A percentile compares a stretch with the other conserved stretches of the same genome.
Conservation (phyloP, 1,140 invertebrate genomes). For the Anoplolepis gracilipes region DNA sequence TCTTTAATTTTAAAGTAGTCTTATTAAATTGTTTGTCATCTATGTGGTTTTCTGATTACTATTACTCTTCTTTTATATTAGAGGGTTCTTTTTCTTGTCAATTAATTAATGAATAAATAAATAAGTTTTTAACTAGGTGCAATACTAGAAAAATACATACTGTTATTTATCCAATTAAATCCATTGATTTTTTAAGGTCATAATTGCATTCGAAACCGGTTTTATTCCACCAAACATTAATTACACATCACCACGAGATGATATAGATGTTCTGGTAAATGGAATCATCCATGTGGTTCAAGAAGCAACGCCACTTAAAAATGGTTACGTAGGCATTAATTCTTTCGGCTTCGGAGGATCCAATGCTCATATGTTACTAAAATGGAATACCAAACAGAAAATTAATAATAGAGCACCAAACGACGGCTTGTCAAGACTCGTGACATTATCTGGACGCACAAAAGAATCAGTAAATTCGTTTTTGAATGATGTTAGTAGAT, state of each 20-base stretch:
- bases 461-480: constrained; percentile 90
- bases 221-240: not conserved
- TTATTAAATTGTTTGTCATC: too few relatives aligned
- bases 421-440: constrained; percentile 33
- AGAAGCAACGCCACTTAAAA: not conserved
- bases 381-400: constrained; percentile 41
- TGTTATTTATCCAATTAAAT: too few relatives aligned
- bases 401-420: not conserved
- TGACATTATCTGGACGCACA: constrained; percentile 88
- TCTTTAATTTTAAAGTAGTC: too few relatives aligned
- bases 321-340: constrained; percentile 86
- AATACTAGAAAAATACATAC: too few relatives aligned
- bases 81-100: too few relatives aligned
- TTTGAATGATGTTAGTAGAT: constrained; percentile 87
- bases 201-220: constrained; percentile 14
- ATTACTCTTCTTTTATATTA: too few relatives aligned
- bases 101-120: too few relatives aligned
- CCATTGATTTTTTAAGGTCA: not conserved
- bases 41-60: too few relatives aligned
- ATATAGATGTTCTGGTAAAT: not conserved
- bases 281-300: constrained; percentile 4
- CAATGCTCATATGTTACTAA: constrained; percentile 36
- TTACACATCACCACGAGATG: not conserved
- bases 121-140: too few relatives aligned
- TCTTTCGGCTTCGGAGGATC: constrained; percentile 86